Evolutionary conservation across 1,140 invertebrate species (phyloP).

Genomic region (Drosophila kikkawai): DNA sequence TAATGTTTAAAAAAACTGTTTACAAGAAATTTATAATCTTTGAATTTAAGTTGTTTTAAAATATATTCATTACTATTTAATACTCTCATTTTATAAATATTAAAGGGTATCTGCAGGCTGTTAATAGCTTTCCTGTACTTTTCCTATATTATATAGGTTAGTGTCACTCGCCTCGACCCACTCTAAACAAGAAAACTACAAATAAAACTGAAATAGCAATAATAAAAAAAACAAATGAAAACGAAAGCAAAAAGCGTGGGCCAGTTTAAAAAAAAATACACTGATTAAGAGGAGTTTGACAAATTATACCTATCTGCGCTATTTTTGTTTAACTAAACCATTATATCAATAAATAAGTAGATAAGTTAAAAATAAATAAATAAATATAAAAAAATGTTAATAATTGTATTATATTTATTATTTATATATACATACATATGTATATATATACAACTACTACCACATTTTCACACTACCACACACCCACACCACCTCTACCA

Average conservation of each 20-base stretch:
- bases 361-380: neutral
- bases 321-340: no score
- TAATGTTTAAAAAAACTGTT: no score
- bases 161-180: constrained; percentile 4
- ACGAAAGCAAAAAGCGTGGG: neutral
- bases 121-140: neutral
- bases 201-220: neutral
- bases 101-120: neutral
- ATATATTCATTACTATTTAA: no score
- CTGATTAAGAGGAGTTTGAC: neutral
- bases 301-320: neutral
- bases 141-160: constrained; percentile 6
- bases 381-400: no score
- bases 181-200: neutral
- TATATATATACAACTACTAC: no score
- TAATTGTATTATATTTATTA: no score
- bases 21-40: no score
- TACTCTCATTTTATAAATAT: neutral
- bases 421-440: no score
- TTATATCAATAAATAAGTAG: no score
- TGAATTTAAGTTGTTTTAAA: no score
- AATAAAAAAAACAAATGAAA: neutral
- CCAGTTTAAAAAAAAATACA: neutral
- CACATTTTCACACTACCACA: no score
- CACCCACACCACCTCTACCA: no score